These are phyloP conservation scores for Simalia tracyae DNA, from an alignment of 2,797 vertebrate species.

Conservation along the genomic window DNA sequence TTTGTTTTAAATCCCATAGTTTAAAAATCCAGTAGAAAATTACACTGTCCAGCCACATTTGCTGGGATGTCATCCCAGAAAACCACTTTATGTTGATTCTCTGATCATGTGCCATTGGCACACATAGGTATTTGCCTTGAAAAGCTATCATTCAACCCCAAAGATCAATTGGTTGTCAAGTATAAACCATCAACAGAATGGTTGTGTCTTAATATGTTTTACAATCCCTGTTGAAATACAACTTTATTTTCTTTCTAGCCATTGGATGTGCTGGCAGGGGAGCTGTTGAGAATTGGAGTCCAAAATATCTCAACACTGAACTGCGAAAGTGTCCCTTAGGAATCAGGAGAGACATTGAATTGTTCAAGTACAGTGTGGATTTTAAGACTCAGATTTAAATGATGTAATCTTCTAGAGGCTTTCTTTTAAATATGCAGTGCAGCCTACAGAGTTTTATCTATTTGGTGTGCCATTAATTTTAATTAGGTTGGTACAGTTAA, in stretches of 20 bases:
- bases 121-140: not conserved
- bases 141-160: not conserved
- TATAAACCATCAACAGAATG: not conserved
- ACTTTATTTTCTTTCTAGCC: not conserved
- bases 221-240: not conserved
- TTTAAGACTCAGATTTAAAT: conserved; percentile 4
- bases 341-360: not conserved
- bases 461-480: conserved; percentile 27
- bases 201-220: not conserved
- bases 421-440: conserved; percentile 13
- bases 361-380: not conserved
- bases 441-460: conserved; percentile 21
- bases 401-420: conserved; percentile 18
- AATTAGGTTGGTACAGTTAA: conserved; percentile 30
- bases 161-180: not conserved
- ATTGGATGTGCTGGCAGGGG: not conserved
- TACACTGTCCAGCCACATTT: no score
- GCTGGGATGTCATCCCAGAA: not conserved
- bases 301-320: not conserved
- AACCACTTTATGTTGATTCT: not conserved
- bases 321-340: not conserved
- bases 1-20: no score
- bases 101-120: no score
- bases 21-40: no score
- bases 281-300: not conserved